Percentiles rank a stretch among this genome's conserved stretches.
These are phyloP conservation scores for Polylopha cassiicola DNA, from an alignment of 2,888 invertebrate genomes.

Conservation along the genomic window DNA sequence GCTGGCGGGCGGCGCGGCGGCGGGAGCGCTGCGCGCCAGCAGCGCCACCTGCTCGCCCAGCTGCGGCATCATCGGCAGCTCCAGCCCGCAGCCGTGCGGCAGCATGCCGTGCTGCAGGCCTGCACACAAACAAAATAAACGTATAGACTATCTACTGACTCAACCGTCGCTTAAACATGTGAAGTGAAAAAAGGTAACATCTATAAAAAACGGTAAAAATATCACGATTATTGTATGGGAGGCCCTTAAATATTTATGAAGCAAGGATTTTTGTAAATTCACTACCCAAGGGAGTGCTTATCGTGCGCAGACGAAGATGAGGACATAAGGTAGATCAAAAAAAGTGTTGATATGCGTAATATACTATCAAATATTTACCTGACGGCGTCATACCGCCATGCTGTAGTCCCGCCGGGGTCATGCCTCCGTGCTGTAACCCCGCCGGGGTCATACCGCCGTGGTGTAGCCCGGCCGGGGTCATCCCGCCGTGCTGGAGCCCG, in stretches of 20 bases:
- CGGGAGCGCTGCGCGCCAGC: constrained; percentile 31
- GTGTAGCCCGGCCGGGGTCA: constrained; percentile 51
- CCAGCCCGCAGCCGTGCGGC: constrained; percentile 28
- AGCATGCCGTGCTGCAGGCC: constrained; percentile 44
- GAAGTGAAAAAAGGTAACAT: too few relatives aligned
- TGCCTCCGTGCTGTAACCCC: constrained; percentile 32
- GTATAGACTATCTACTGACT: too few relatives aligned
- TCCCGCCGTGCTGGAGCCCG: constrained; percentile 47
- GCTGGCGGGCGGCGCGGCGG: constrained; percentile 28
- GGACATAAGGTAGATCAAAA: background rate
- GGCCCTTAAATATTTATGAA: too few relatives aligned
- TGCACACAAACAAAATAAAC: background rate
- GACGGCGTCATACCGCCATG: constrained; percentile 40
- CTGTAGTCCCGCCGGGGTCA: constrained; percentile 42
- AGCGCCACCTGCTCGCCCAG: constrained; percentile 71
- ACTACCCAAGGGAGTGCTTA: too few relatives aligned
- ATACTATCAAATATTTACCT: constrained; percentile 28
- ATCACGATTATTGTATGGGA: too few relatives aligned
- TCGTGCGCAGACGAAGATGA: too few relatives aligned
- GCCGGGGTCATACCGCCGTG: constrained; percentile 54
- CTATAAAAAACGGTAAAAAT: too few relatives aligned
- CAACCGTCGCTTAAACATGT: too few relatives aligned
- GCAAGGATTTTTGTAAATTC: too few relatives aligned
- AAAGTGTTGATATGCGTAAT: too few relatives aligned
- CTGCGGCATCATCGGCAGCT: constrained; percentile 80